Base-by-base conservation (phyloP, 1,140 invertebrate species). In the Bombus confusus region DNA sequence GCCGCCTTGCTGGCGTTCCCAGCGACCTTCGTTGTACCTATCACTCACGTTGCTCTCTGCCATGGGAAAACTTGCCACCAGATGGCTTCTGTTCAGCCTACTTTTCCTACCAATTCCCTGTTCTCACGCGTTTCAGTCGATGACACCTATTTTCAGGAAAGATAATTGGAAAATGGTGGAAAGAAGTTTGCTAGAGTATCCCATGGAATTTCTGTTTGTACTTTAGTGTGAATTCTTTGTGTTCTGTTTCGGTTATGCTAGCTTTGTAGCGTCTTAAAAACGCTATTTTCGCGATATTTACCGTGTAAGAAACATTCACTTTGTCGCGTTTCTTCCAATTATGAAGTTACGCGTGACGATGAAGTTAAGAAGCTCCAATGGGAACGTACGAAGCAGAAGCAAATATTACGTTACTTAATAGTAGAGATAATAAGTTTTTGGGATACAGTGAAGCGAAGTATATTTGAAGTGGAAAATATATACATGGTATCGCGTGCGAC, bases 11-110 rank as follows among this genome's bases (percentile, higher is more conserved):
- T 52, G 47, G 47, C 47, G 47, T 52, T 85, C 87, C 79, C 86
- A 88, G 85, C 89, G 85, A 91, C 76, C 72, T 47, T 77, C 72
- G 77, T 89, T 88, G 87, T 69, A 72, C 73, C 72, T 73, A 72
- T 72, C 72, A 59, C 12, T 47, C 66, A 52, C 86, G 62, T 52
- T 64, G 77, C 64, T 69, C 47, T 81, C 81, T 68, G 13, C 37
- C 69, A 39, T 62, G 83, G 83, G 80, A 88, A 89, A 89, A 72
- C 69, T 47, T 66, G 31, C 34, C 34, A 74, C 62, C 85, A 88
- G 87, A 66, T 89, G 87, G 75, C 77, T 37, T 52, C 28, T 39
- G 87, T 39, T 39, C 80, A 22, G 59, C 76, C 71, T 72, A 68
- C 87, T 76, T 79, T 57, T 79, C 87, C 25, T 22, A 52, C 6